Evolutionary conservation across 1,140 invertebrate species (phyloP).

Genomic region (Cephus cinctus): DNA sequence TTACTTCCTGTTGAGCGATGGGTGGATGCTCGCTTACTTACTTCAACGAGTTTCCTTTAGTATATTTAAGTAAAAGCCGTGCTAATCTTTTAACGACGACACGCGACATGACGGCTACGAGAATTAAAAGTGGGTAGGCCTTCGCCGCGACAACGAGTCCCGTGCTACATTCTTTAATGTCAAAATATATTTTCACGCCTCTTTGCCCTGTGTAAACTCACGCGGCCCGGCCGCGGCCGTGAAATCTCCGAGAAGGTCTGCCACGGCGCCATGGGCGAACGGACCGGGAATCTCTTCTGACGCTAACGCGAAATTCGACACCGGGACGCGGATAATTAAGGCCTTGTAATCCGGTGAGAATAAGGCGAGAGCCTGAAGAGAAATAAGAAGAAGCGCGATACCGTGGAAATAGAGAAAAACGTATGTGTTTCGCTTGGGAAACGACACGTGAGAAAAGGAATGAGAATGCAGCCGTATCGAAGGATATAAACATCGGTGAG

Average conservation of each 20-base stretch:
- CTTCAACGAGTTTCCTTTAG: no score
- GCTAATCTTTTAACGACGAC: constrained; percentile 21
- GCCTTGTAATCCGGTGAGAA: constrained; percentile 19
- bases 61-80: no score
- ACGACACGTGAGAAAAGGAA: not conserved
- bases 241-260: constrained; percentile 15
- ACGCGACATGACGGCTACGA: no score
- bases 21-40: no score
- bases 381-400: not conserved
- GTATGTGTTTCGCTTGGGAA: not conserved
- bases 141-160: no score
- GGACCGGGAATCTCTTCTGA: not conserved
- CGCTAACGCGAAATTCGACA: constrained; percentile 20
- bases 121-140: constrained; percentile 15
- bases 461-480: not conserved
- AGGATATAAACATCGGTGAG: no score
- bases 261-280: not conserved
- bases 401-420: not conserved
- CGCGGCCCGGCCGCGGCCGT: constrained; percentile 1
- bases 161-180: constrained; percentile 1
- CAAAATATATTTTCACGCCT: constrained; percentile 18
- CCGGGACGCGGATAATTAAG: constrained; percentile 21
- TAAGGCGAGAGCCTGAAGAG: not conserved
- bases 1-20: no score
- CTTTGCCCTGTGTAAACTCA: constrained; percentile 18